Evolutionary conservation across 53 echinoderm and acorn worm species (phyloP).

Genomic region (Luidia sarsii): DNA sequence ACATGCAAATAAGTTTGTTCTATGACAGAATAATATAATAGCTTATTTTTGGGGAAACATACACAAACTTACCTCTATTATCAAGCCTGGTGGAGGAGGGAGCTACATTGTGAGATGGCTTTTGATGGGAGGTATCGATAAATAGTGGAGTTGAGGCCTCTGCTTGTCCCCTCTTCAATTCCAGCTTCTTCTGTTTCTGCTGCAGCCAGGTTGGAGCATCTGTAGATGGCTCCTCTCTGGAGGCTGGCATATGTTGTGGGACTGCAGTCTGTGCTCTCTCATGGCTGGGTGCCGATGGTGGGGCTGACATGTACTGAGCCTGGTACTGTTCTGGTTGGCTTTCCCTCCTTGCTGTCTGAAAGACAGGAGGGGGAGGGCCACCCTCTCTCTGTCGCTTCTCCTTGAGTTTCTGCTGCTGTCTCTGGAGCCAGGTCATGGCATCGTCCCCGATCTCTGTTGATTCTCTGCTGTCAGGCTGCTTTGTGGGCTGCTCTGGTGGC

Average conservation of each 20-base stretch:
- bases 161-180: slow-evolving; percentile 46
- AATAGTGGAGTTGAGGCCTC: slow-evolving; percentile 33
- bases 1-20: neutral
- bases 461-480: slow-evolving; percentile 2
- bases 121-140: slow-evolving; percentile 40
- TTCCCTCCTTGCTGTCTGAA: slow-evolving; percentile 28
- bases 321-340: slow-evolving; percentile 14
- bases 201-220: slow-evolving; percentile 72
- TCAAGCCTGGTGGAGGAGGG: slow-evolving; percentile 16
- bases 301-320: neutral
- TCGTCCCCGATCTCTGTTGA: slow-evolving; percentile 57
- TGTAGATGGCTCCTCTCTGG: slow-evolving; percentile 28
- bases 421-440: slow-evolving; percentile 83
- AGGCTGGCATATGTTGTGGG: neutral
- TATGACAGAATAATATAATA: too few species aligned
- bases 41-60: too few species aligned
- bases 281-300: too few species aligned
- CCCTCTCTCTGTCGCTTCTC: slow-evolving; percentile 75
- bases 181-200: slow-evolving; percentile 72
- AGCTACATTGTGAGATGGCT: neutral
- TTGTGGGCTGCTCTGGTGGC: neutral
- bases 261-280: too few species aligned
- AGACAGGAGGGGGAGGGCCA: slow-evolving; percentile 6
- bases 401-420: slow-evolving; percentile 85
- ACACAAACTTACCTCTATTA: too few species aligned